Evolutionary conservation across 1,140 invertebrate species (phyloP).

Genomic region (Orchesella cincta): DNA sequence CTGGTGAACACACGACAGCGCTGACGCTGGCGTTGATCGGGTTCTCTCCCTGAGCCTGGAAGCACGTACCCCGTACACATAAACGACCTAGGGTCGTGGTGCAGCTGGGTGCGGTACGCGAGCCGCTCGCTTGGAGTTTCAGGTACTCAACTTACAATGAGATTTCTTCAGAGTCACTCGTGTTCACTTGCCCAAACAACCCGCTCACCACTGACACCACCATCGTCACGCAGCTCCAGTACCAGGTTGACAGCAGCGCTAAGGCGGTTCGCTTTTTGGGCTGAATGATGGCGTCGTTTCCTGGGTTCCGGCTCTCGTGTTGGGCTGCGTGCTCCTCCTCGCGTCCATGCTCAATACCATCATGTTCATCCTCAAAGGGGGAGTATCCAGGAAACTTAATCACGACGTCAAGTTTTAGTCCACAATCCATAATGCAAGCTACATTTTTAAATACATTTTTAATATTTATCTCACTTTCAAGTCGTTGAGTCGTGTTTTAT

Average conservation of each 20-base stretch:
- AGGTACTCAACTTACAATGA: conserved; percentile 68
- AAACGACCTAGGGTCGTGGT: conserved; percentile 68
- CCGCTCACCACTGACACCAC: conserved; percentile 45
- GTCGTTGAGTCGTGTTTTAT: no score
- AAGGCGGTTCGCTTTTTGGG: conserved; percentile 30
- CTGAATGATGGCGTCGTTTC: background rate
- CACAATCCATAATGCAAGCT: no score
- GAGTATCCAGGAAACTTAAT: background rate
- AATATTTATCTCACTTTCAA: no score
- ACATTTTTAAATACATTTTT: no score
- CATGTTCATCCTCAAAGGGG: conserved; percentile 2
- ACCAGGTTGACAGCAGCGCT: conserved; percentile 30
- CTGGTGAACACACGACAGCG: conserved; percentile 62
- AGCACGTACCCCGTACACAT: conserved; percentile 73
- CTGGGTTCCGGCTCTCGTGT: background rate
- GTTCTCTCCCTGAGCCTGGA: conserved; percentile 64
- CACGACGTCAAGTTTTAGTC: no score
- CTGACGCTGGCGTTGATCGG: conserved; percentile 57
- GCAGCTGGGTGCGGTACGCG: conserved; percentile 67
- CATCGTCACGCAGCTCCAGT: conserved; percentile 35
- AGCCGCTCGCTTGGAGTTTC: conserved; percentile 74
- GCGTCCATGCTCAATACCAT: background rate
- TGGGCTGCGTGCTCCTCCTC: background rate
- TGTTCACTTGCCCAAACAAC: conserved; percentile 48
- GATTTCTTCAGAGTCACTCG: conserved; percentile 57